Evolutionary conservation across 2,113 vertebrate species (phyloP), one percentile per base, ranked within the genome.

Genomic region (Syngnathus floridae): DNA sequence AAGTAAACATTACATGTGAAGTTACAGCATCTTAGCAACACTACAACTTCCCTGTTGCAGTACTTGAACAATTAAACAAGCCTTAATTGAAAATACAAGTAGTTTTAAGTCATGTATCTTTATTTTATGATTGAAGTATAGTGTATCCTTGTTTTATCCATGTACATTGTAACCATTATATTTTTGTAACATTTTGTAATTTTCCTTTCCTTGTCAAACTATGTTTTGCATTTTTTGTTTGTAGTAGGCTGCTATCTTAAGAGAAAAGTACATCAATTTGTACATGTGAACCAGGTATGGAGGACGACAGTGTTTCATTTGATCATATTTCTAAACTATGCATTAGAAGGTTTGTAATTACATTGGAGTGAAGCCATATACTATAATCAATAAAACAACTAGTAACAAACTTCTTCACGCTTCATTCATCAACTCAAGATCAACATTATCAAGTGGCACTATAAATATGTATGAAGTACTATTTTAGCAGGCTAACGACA

Each of bases 171-270:
- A 87, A 82, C 65, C 80, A 76, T 74, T 77, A 66, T 88, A 83
- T 83, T 84, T 84, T 82, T 86, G 70, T 79, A 87, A 77, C 72
- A 40, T 74, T 86, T 77, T 86, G 54, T 80, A 73, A 62, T 70
- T 22, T 63, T 41, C 67, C 48, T 62, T 67, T 64, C 35, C 64
- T 75, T 67, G 71, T 59, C 63, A 65, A 26, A 11, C 62, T 41
- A 49, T 76, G 59, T 83, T 54, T 76, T 63, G 71, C 70, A 80
- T 66, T 76, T 46, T 81, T 46, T 81, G 73, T 82, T 36, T 79
- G 77, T 83, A 75, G 75, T 81, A 71, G 81, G 85, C 86, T 89
- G 86, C 88, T 87, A 88, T 84, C 62, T 48, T 76, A 67, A 75
- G 51, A 55, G n/a, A 35, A 52, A 76, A 69, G 85, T 87, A 81